phyloP scores from a whole-genome alignment of 2,113 vertebrate species.

The Thryonomys swinderianus region DNA sequence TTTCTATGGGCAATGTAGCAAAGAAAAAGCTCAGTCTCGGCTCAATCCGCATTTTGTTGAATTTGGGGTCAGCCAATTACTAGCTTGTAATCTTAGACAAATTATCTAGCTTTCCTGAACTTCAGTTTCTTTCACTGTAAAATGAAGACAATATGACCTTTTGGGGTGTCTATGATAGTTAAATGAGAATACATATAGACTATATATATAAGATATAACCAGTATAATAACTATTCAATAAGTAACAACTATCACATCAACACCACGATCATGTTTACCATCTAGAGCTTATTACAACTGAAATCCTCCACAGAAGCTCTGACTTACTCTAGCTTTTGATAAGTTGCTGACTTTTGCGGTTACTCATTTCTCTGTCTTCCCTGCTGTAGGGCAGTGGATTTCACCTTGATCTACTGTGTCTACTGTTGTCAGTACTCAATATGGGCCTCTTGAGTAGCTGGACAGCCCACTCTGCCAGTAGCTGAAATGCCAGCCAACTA shows the following conservation, averaged over 20 bases:
- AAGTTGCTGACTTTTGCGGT: constrained; percentile 57
- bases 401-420: constrained; percentile 55
- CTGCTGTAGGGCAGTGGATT: constrained; percentile 22
- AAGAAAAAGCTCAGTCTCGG: not conserved
- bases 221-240: constrained; percentile 9
- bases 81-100: constrained; percentile 20
- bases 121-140: constrained; percentile 33
- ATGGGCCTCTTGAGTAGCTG: constrained; percentile 43
- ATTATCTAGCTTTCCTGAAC: not conserved
- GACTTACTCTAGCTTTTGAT: constrained; percentile 11
- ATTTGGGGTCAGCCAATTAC: not conserved
- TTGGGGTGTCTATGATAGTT: not conserved
- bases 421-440: constrained; percentile 59
- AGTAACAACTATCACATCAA: constrained; percentile 10
- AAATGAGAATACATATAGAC: constrained; percentile 21
- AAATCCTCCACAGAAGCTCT: constrained; percentile 10
- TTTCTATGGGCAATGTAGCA: not conserved
- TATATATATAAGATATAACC: constrained; percentile 1
- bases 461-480: constrained; percentile 5
- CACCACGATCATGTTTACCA: constrained; percentile 16
- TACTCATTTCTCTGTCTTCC: constrained; percentile 24
- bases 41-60: constrained; percentile 19
- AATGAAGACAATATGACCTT: constrained; percentile 10
- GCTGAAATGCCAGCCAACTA: constrained; percentile 45
- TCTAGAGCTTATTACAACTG: not conserved